These are phyloP conservation scores for Nycteola revayana DNA, from an alignment of 2,888 invertebrate genomes.

Conservation along the genomic window DNA sequence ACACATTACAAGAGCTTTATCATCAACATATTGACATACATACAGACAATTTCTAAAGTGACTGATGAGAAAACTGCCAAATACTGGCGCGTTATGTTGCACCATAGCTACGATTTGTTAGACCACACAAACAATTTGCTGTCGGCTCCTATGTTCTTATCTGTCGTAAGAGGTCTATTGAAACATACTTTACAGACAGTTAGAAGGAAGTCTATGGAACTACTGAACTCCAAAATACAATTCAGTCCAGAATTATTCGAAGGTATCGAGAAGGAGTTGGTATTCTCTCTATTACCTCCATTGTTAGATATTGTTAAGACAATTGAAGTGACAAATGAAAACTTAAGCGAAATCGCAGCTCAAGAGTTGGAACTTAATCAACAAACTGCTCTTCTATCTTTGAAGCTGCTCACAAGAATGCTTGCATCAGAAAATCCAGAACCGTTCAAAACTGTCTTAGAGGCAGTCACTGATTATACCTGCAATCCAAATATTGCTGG, in stretches of 20 bases:
- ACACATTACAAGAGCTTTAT: conserved; percentile 86
- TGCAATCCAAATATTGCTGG: conserved; percentile 75
- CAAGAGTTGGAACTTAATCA: conserved; percentile 87
- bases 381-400: conserved; percentile 90
- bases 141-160: conserved; percentile 89
- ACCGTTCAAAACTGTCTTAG: conserved; percentile 87
- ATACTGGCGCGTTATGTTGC: conserved; percentile 92
- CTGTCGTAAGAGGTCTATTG: conserved; percentile 88
- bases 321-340: conserved; percentile 63
- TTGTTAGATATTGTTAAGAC: conserved; percentile 83
- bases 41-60: conserved; percentile 84
- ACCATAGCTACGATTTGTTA: conserved; percentile 89
- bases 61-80: conserved; percentile 85
- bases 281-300: conserved; percentile 83
- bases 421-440: conserved; percentile 86
- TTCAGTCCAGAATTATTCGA: conserved; percentile 83
- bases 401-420: conserved; percentile 91
- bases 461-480: conserved; percentile 84
- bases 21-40: conserved; percentile 85
- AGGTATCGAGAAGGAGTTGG: conserved; percentile 69
- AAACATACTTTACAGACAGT: conserved; percentile 87
- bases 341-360: conserved; percentile 45
- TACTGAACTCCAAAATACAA: conserved; percentile 91
- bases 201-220: conserved; percentile 90
- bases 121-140: conserved; percentile 91